phyloP scores from a whole-genome alignment of 2,797 vertebrate species.

The Cynodonichthys magdalenae region DNA sequence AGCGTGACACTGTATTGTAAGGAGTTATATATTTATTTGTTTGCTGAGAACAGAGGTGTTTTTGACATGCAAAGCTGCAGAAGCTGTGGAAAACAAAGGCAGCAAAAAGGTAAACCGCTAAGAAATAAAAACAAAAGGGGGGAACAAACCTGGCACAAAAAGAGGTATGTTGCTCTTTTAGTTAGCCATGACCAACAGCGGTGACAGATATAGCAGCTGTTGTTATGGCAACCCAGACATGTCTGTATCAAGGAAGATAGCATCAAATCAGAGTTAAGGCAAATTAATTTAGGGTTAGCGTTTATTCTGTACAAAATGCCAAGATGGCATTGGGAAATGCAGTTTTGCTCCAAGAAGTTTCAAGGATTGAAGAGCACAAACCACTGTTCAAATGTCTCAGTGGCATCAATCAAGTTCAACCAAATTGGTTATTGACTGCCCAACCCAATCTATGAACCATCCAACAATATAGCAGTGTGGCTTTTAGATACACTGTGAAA shows the following conservation, averaged over 20 bases:
- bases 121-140: not conserved
- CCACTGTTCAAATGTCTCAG: conserved; percentile 26
- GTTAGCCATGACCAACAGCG: conserved; percentile 54
- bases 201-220: conserved; percentile 71
- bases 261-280: conserved; percentile 13
- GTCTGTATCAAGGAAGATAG: conserved; percentile 47
- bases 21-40: too few species aligned
- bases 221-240: conserved; percentile 73
- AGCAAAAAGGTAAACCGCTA: conserved; percentile 13
- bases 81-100: conserved; percentile 10
- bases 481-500: conserved; percentile 42
- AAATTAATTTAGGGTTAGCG: conserved; percentile 40
- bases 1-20: not conserved
- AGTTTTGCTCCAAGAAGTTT: conserved; percentile 1
- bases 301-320: conserved; percentile 4
- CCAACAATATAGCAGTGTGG: conserved; percentile 44
- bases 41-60: conserved; percentile 7
- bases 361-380: conserved; percentile 1
- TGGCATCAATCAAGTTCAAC: conserved; percentile 61
- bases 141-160: conserved; percentile 26
- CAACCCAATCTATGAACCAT: conserved; percentile 54
- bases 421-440: conserved; percentile 75
- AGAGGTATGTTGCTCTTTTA: conserved; percentile 59
- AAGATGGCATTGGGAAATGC: not conserved
- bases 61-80: conserved; percentile 8